Conservation (phyloP, 2,888 invertebrate genomes). For the Octonoba sinensis region DNA sequence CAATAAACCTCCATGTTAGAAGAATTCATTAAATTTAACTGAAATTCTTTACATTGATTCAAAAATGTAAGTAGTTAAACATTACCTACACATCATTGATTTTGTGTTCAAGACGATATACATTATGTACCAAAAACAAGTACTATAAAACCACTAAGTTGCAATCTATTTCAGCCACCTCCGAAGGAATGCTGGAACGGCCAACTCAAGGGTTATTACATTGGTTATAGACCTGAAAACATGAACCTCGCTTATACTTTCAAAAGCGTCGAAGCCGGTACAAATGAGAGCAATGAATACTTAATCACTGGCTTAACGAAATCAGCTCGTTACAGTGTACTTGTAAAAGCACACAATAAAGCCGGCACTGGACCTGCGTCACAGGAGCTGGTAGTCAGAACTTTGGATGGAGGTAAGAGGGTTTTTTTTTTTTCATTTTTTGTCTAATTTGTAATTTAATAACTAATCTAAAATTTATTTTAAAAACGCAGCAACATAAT, state of each 20-base stretch:
- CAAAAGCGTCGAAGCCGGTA: conserved; percentile 65
- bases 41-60: too few relatives aligned
- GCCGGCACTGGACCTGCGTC: conserved; percentile 67
- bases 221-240: conserved; percentile 64
- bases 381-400: conserved; percentile 65
- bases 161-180: conserved; percentile 56
- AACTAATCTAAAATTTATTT: too few relatives aligned
- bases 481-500: too few relatives aligned
- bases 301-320: conserved; percentile 64
- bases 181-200: conserved; percentile 67
- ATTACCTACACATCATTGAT: too few relatives aligned
- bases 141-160: background rate
- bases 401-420: conserved; percentile 66
- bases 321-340: conserved; percentile 65
- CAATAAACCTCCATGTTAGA: too few relatives aligned
- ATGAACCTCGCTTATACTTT: conserved; percentile 63
- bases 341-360: conserved; percentile 67
- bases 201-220: conserved; percentile 66
- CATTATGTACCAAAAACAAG: too few relatives aligned
- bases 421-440: too few relatives aligned
- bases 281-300: conserved; percentile 62
- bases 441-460: too few relatives aligned
- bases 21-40: too few relatives aligned
- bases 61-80: too few relatives aligned
- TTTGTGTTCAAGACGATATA: too few relatives aligned